phyloP scores from a whole-genome alignment of 2,888 invertebrate genomes.

The Athalia circularis region DNA sequence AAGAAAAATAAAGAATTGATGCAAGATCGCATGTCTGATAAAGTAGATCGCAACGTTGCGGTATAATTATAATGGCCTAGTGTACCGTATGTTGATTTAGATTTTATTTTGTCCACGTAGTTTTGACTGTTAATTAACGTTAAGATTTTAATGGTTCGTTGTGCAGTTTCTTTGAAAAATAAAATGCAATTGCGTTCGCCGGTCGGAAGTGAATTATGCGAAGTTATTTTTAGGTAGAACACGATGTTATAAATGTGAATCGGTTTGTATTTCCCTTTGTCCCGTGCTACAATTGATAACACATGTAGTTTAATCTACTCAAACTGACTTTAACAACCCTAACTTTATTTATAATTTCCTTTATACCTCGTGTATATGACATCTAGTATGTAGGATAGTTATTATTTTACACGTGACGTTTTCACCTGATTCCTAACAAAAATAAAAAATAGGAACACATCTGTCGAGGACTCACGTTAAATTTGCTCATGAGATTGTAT shows the following conservation, averaged over 20 bases:
- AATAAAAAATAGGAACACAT: slow-evolving; percentile 7
- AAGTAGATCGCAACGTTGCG: not conserved
- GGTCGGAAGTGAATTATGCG: no score
- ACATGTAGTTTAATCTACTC: slow-evolving; percentile 19
- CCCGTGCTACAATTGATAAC: slow-evolving; percentile 8
- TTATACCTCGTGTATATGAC: not conserved
- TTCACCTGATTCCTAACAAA: not conserved
- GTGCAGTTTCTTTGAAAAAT: no score
- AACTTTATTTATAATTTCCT: slow-evolving; percentile 30
- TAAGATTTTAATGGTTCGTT: no score
- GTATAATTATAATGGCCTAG: not conserved
- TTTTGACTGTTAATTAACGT: no score
- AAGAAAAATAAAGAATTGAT: not conserved
- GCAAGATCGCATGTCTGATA: slow-evolving; percentile 39
- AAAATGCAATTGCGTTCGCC: no score
- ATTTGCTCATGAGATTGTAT: slow-evolving; percentile 19
- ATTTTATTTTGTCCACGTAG: no score
- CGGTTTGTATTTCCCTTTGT: not conserved
- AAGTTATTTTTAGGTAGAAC: no score
- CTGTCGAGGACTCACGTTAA: not conserved
- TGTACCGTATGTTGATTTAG: no score
- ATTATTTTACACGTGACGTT: not conserved
- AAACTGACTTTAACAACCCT: slow-evolving; percentile 18
- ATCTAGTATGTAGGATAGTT: slow-evolving; percentile 9
- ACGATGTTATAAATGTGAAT: no score